Base-by-base conservation (phyloP, 1,140 invertebrate species). In the Maniola jurtina region DNA sequence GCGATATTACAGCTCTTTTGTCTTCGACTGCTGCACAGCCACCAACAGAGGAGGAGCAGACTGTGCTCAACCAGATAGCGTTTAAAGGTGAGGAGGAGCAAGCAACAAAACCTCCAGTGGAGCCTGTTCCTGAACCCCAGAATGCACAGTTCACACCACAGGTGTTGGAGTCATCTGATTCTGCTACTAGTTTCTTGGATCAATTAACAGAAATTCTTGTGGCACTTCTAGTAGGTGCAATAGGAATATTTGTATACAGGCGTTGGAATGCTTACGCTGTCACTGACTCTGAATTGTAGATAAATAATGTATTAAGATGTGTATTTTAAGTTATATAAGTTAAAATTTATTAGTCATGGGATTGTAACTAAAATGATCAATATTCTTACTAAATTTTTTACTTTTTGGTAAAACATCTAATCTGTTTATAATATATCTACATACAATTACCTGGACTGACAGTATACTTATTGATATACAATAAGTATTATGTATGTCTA, bases 11-110 rank as follows among this genome's bases (percentile, higher is more conserved):
- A 14, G 77, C 86, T 35, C 88, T 92, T 14, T 75, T 94, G 7
- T 86, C 89, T n/a, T 81, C 86, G 16, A 85, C 85, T 45, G 84
- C 89, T 55, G 83, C 88, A 15, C 81, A 87, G 61, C 85, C 88
- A 1, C 73, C 92, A 9, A 92, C 92, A 36, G 86, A 92, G 60
- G 92, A 93, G 74, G 92, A 92, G 68, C 77, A 89, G 38, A 80
- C 86, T 33, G 88, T 83, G 38, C 71, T 90, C 54, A 85, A 87
- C 68, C 88, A 90, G 73, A 90, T 90, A 71, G 88, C 88, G 54
- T 88, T 90, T 38, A 90, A 90, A 79, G 88, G 80, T 16, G 86
- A 90, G 74, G 86, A 89, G 36, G 88, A 89, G 47, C 86, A 90
- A 64, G 70, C 73, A 52, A 55, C 77, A 14, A 89, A 87, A 57